Evolutionary conservation across 2,888 invertebrate genomes (phyloP), one percentile per base, ranked within the genome.

Genomic region (Drosophila paracracens): DNA sequence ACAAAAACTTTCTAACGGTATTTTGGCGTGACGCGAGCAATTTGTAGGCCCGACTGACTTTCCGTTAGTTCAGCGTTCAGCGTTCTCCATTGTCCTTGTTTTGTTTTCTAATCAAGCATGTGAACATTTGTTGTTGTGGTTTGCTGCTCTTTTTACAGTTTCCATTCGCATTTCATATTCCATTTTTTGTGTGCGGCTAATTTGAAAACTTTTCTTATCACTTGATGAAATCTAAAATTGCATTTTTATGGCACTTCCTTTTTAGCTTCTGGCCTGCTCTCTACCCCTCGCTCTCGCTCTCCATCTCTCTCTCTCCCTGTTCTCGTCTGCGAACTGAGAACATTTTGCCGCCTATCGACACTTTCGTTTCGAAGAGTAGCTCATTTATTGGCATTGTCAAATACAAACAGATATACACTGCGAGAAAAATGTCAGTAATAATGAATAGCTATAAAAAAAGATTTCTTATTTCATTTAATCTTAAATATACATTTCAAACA

Each of bases 161-260:
- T 87, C 74, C 75, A 90, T 82, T 82, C 80, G 89, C 70, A 83
- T 83, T 81, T 83, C 73, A 70, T 73, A 86, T 88, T 84, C 85
- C 82, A 85, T 88, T 88, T 89, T 70, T 46, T 46, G 46, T 46
- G 46, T 46, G 87, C 70, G 67, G 79, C 89, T 91, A 88, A 88
- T 88, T 88, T 88, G 86, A 88, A 88, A 88, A 88, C 89, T 88
- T 86, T 88, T 91, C 91, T 88, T 88, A 88, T 88, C 87, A 91
- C 76, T 91, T 88, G 87, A 88, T 88, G 91, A 83, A 91, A 88
- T 88, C 87, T 88, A 91, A 88, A 88, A 88, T 88, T 88, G 87
- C 87, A 88, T 88, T 91, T 87, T 91, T 88, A 91, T 91, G 87
- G 90, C 89, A 88, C 89, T 88, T 88, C 87, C 86, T 91, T 77